Percentiles rank a stretch among this genome's conserved stretches.
Conservation (phyloP, 2,113 vertebrate genomes). For the Hippocampus zosterae region DNA sequence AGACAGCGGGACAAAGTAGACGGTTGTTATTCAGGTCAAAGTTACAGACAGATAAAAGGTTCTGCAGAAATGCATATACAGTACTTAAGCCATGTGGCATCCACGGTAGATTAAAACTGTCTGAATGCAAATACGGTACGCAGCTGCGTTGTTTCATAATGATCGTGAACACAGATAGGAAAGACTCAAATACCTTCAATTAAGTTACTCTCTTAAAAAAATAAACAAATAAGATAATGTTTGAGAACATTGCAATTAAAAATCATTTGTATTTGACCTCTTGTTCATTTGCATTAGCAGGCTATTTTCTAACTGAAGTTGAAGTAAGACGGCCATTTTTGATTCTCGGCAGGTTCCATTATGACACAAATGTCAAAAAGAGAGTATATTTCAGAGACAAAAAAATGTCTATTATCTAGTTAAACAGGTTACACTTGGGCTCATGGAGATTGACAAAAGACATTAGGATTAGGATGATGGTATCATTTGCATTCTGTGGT, state of each 20-base stretch:
- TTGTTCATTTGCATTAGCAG: neutral
- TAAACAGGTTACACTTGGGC: neutral
- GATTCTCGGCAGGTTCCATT: too few relatives aligned
- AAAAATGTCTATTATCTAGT: neutral
- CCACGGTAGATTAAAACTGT: neutral
- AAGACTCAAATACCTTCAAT: neutral
- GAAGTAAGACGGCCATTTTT: too few relatives aligned
- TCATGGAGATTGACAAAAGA: neutral
- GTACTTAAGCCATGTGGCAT: neutral
- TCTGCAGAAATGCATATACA: neutral
- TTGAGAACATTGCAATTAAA: neutral
- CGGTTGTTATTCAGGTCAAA: constrained; percentile 3
- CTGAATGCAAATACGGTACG: neutral
- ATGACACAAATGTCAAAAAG: neutral
- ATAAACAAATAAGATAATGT: neutral
- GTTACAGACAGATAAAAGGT: constrained; percentile 22
- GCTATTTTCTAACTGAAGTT: neutral
- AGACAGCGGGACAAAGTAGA: constrained; percentile 17
- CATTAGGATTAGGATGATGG: neutral
- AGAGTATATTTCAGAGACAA: neutral
- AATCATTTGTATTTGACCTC: neutral
- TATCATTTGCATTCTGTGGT: neutral
- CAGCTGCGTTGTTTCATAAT: neutral
- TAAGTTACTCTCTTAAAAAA: neutral
- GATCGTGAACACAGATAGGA: neutral